phyloP scores from a whole-genome alignment of 2,113 vertebrate species.

The Mesocricetus auratus region DNA sequence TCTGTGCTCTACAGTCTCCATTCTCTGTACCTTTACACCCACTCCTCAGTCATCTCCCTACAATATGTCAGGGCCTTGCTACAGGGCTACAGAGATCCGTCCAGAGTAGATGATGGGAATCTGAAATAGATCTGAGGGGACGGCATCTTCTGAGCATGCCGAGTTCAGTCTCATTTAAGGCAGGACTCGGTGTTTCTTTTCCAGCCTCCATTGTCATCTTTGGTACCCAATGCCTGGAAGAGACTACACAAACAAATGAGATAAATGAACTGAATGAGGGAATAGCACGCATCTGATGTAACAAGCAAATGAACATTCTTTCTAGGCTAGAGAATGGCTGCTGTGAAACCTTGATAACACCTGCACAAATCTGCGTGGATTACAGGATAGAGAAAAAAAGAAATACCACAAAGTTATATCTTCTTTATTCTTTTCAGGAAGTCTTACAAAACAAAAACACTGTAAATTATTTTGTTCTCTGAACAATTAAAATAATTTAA shows the following conservation, averaged over 20 bases:
- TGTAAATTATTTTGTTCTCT: conserved; percentile 47
- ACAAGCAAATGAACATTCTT: neutral
- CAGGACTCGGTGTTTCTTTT: neutral
- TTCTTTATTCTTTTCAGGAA: conserved; percentile 24
- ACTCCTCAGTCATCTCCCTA: neutral
- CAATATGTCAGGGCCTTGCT: neutral
- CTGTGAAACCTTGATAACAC: conserved; percentile 10
- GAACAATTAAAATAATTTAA: conserved; percentile 45
- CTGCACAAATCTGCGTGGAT: conserved; percentile 1
- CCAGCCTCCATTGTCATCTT: neutral
- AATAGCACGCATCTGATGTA: neutral
- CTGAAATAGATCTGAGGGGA: neutral
- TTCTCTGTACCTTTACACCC: neutral
- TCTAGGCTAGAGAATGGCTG: neutral
- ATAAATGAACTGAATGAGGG: neutral
- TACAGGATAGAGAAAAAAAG: neutral
- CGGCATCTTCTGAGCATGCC: neutral
- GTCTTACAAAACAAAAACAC: neutral
- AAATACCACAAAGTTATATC: neutral
- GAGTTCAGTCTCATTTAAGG: neutral
- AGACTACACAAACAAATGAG: neutral
- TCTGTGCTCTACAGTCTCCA: neutral
- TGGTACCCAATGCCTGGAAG: neutral
- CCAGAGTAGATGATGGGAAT: neutral
- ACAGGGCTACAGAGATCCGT: neutral